phyloP scores from a whole-genome alignment of 2,113 vertebrate species.

The Strigops habroptila region DNA sequence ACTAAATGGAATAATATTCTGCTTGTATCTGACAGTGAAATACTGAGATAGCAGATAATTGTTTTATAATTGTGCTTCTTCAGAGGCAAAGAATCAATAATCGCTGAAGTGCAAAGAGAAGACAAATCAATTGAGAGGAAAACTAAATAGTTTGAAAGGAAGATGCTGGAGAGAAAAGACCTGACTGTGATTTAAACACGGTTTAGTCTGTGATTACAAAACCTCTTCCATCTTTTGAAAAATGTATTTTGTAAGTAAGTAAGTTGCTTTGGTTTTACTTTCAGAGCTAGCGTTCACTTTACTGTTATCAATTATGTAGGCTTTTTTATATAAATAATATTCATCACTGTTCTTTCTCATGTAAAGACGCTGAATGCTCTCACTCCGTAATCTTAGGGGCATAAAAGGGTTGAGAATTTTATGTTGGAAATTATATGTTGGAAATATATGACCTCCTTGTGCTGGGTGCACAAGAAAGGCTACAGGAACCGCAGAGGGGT shows the following conservation, averaged over 20 bases:
- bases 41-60: background rate
- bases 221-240: background rate
- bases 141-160: background rate
- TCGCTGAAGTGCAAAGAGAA: background rate
- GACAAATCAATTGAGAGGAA: background rate
- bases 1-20: background rate
- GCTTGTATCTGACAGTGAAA: background rate
- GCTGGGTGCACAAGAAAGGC: background rate
- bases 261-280: background rate
- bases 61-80: background rate
- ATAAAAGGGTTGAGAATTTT: background rate
- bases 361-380: background rate
- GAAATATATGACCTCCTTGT: background rate
- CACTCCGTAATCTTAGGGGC: background rate
- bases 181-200: background rate
- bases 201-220: background rate
- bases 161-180: background rate
- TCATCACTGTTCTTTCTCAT: background rate
- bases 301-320: background rate
- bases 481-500: background rate
- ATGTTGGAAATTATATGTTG: background rate
- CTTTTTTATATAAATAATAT: background rate
- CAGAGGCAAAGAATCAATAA: background rate
- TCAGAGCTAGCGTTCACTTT: background rate
- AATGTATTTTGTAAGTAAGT: background rate